Evolutionary conservation across 2,888 invertebrate species (phyloP).

Genomic region (Eilema griseolum): DNA sequence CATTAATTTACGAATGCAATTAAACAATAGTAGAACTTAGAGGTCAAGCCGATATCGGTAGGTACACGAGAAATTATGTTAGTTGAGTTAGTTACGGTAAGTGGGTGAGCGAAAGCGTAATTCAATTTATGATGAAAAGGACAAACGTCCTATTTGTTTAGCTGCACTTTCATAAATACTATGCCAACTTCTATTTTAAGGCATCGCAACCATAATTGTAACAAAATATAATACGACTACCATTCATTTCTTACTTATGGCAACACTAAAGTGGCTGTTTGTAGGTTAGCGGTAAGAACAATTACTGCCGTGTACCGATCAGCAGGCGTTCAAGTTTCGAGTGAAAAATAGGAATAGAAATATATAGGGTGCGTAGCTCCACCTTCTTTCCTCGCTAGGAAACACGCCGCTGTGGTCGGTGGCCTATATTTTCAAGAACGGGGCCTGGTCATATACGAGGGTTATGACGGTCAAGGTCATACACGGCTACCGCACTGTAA

Average conservation of each 20-base stretch:
- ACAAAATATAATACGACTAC: conserved; percentile 25
- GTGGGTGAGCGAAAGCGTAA: conserved; percentile 72
- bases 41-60: conserved; percentile 56
- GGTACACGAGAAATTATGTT: conserved; percentile 46
- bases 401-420: background rate
- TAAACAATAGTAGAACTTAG: conserved; percentile 50
- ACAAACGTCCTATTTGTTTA: conserved; percentile 56
- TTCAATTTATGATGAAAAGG: conserved; percentile 65
- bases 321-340: background rate
- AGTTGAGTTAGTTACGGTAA: conserved; percentile 64
- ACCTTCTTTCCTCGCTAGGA: no score
- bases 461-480: background rate
- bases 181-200: conserved; percentile 49
- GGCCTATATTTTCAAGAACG: background rate
- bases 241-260: background rate
- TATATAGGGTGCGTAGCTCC: no score
- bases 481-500: background rate
- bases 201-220: conserved; percentile 27
- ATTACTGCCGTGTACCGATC: background rate
- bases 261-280: background rate
- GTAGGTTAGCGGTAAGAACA: background rate
- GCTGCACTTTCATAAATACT: conserved; percentile 62
- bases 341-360: no score
- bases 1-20: conserved; percentile 21
- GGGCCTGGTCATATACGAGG: no score